These are phyloP conservation scores for Sturnus vulgaris DNA, from an alignment of 2,113 vertebrate genomes.

Conservation along the genomic window DNA sequence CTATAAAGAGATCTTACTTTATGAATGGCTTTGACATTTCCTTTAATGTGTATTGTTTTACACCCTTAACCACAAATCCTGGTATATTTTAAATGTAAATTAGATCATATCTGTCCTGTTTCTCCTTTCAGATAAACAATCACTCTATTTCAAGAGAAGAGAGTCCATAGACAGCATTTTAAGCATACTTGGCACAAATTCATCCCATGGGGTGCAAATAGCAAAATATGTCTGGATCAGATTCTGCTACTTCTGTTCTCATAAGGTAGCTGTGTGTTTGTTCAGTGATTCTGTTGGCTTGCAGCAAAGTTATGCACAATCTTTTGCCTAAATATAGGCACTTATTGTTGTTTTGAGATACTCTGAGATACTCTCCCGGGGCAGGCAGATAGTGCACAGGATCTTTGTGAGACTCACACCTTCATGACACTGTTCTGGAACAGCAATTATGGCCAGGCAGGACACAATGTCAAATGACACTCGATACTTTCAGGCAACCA, in stretches of 20 bases:
- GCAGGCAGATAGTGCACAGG: neutral
- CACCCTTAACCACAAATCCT: constrained; percentile 45
- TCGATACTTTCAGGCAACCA: neutral
- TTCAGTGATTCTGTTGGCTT: neutral
- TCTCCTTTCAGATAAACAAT: constrained; percentile 18
- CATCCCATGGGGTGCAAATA: neutral
- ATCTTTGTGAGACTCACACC: neutral
- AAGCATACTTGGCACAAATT: neutral
- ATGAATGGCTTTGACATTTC: constrained; percentile 55
- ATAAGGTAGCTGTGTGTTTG: neutral
- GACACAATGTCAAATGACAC: neutral
- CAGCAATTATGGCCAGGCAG: neutral
- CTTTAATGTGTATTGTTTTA: constrained; percentile 52
- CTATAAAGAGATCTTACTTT: constrained; percentile 47
- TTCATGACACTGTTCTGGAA: neutral
- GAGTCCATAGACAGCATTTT: neutral
- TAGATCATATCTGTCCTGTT: neutral
- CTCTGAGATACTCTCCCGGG: neutral
- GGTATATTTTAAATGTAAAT: constrained; percentile 48
- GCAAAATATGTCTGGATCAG: neutral
- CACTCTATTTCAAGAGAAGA: neutral
- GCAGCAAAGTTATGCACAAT: neutral
- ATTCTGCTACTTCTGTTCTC: neutral
- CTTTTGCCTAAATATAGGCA: neutral
- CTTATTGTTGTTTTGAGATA: neutral